These are phyloP conservation scores for Minunthozetes semirufus DNA, from an alignment of 2,888 invertebrate genomes.

Conservation along the genomic window DNA sequence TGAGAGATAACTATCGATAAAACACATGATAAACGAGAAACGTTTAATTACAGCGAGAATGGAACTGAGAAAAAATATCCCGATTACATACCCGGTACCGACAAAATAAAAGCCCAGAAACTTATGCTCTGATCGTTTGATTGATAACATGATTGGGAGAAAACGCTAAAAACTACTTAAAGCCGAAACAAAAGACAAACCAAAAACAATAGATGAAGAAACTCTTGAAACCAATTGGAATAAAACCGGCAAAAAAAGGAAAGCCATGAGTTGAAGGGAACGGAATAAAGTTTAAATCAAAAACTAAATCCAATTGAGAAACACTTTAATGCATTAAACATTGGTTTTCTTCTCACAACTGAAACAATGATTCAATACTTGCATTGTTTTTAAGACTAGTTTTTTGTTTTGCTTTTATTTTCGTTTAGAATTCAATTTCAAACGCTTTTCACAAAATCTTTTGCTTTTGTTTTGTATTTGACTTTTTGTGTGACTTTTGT, in stretches of 20 bases:
- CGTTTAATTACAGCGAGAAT: no score
- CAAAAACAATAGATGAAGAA: no score
- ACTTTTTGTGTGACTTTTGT: no score
- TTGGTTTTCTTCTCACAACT: neutral
- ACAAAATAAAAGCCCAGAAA: no score
- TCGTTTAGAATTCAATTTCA: neutral
- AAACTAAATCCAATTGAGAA: conserved; percentile 1
- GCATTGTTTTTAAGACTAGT: neutral
- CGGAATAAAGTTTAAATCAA: neutral
- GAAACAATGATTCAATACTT: conserved; percentile 2
- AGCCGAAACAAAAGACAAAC: no score
- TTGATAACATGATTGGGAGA: no score
- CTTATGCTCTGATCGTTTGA: no score
- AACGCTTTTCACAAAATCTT: neutral
- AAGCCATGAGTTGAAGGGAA: neutral
- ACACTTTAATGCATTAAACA: conserved; percentile 10
- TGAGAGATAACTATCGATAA: no score
- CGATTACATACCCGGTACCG: no score
- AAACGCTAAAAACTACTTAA: no score
- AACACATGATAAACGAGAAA: no score
- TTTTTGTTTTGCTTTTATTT: neutral
- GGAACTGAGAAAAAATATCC: no score
- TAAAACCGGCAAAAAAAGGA: neutral
- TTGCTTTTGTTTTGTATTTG: neutral
- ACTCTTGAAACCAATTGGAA: neutral